Base-by-base conservation (phyloP, 2,113 vertebrate species). In the Octodon degus region DNA sequence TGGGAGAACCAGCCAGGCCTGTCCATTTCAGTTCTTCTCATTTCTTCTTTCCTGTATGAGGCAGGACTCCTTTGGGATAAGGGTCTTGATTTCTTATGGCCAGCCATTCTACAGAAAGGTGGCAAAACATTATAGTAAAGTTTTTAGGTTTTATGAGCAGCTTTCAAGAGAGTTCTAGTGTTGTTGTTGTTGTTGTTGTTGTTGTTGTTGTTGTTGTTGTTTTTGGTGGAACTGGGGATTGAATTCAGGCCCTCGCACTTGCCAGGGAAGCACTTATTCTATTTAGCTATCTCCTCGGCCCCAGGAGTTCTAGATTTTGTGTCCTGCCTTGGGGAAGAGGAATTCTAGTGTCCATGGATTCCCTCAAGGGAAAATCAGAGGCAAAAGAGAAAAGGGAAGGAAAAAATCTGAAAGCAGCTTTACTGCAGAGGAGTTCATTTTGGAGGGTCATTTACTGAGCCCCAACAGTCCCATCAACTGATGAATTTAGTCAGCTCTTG, bases 381-480 rank as follows among this genome's bases (percentile, higher is more conserved):
- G 25, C 40, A 37, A 22, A 50, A 74, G 65, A 40, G 2, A 47
- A 19, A 8, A 80, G 20, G 43, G 30, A 2, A 68, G 84, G 63
- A 67, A n/a, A 82, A 30, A 40, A 8, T 22, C 40, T 83, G 68
- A 55, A 55, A 81, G 34, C 13, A 83, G 34, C 34, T 43, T 55
- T 43, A 8, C 19, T 50, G 50, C 43, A 62, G 34, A 40, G 86
- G 58, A 19, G 25, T 22, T 74, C 43, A 53, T 25, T 40, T 76
- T 22, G 50, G 20, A 34, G 25, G 11, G 10, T 53, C 13, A 27
- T 32, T 65, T 94, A 65, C 43, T 53, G 55, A 74, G 40, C 5
- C 19, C 17, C 40, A 63, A 1, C 32, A 34, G 25, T 43, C 11
- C n/a, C 32, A 16, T 32, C 0, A 0, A 10, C 17, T 2, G 19